Base-by-base conservation (phyloP, 2,113 vertebrate genomes). In the Amphilophus citrinellus region DNA sequence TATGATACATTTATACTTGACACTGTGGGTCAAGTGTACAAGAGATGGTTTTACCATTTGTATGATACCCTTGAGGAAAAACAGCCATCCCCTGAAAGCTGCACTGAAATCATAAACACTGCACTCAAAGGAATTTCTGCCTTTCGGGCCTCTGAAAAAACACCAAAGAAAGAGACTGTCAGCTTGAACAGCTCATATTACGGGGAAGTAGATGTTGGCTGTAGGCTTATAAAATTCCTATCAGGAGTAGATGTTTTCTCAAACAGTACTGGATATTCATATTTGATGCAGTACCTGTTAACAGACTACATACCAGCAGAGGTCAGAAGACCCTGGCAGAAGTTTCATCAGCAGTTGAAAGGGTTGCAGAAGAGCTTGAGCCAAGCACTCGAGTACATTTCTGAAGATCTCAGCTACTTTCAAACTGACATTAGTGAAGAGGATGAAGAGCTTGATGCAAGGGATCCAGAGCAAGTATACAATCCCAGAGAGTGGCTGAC, bases 191-290 rank as follows among this genome's bases (percentile, higher is more conserved):
- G 0, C 0, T 93, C 94, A 5, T 97, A 95, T 0, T 95, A 93
- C 7, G 95, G 95, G 73, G 95, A 96, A 77, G 95, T 96, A 5
- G 94, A 96, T 63, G 95, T 96, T 59, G 95, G 94, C 0, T 96
- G 95, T 14, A 94, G 90, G 0, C 89, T 96, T 0, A 86, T 97
- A n/a, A 13, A 79, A 3, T 92, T 95, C 66, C 81, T 96, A 61
- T 95, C 95, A 35, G 91, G 2, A 0, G 53, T 95, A 15, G 24
- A 87, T 0, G 1, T 96, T 22, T 96, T 96, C 15, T 81, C 1
- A 62, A 83, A 27, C 24, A 2, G 59, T 15, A 66, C 85, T 18
- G 92, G 91, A 35, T 0, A 91, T 27, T 63, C 86, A 2, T 86
- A 95, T 47, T 87, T 96, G 10, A 91, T 95, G 39, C 60, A 76